These are phyloP conservation scores for Polymixis lichenea DNA, from an alignment of 2,888 invertebrate species.

Conservation along the genomic window DNA sequence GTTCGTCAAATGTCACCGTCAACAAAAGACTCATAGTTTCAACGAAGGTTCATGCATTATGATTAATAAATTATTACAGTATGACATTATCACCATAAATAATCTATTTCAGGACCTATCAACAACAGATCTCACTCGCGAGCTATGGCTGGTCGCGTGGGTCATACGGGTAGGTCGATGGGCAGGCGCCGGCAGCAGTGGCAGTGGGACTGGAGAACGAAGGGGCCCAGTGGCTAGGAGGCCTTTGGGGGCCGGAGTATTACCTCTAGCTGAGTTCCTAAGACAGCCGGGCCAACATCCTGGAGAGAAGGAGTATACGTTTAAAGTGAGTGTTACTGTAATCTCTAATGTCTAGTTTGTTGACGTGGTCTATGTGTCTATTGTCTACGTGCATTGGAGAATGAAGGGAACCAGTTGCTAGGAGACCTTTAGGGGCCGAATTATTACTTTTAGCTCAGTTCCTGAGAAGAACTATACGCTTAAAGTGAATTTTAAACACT, in stretches of 20 bases:
- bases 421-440: slow-evolving; percentile 96
- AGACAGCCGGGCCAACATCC: slow-evolving; percentile 90
- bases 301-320: slow-evolving; percentile 94
- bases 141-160: slow-evolving; percentile 97
- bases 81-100: background rate
- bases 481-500: slow-evolving; percentile 86
- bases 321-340: slow-evolving; percentile 89
- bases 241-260: slow-evolving; percentile 96
- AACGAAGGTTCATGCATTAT: background rate
- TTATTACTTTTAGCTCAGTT: slow-evolving; percentile 94
- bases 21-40: slow-evolving; percentile 6
- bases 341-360: background rate
- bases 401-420: slow-evolving; percentile 88
- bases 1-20: slow-evolving; percentile 4
- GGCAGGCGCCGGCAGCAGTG: slow-evolving; percentile 88
- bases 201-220: slow-evolving; percentile 88
- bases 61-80: slow-evolving; percentile 13
- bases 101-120: slow-evolving; percentile 93
- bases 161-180: slow-evolving; percentile 97
- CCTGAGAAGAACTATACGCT: slow-evolving; percentile 93
- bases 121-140: slow-evolving; percentile 95
- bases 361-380: slow-evolving; percentile 60
- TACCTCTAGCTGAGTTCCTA: slow-evolving; percentile 93
- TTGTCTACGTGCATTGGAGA: slow-evolving; percentile 89
- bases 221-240: slow-evolving; percentile 91